Base-by-base conservation (phyloP, 2,888 invertebrate genomes). In the Lasioglossum oenotherae region DNA sequence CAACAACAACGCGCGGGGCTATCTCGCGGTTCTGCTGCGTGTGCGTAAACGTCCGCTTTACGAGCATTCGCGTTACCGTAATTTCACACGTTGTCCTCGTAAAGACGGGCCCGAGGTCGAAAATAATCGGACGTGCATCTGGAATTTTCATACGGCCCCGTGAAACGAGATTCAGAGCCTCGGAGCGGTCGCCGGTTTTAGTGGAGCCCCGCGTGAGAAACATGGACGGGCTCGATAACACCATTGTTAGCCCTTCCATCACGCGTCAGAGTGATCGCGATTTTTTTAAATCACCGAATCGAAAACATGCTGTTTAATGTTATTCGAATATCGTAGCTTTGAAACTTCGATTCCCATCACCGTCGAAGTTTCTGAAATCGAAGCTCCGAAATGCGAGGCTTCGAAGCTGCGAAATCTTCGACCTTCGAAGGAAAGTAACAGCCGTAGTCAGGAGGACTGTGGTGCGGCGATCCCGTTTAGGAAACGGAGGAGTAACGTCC, bases 11-110 rank as follows among this genome's bases (percentile, higher is more conserved):
- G 81, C 86, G 73, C 78, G 86, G 87, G 82, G 85, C 90, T 84
- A 82, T 90, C 85, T 82, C 77, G 79, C 81, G 67, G 74, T 72
- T 73, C 78, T 81, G 72, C 80, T 75, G 83, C 87, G 81, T 76
- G 71, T 81, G 81, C 81, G 88, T 85, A 87, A 88, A 88, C 81
- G 71, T 74, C 73, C 38, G 57, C 67, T 89, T 89, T 90, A 90
- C 90, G 89, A 85, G 81, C 81, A 73, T 67, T 79, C 81, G 46
- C 80, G 81, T 83, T 84, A 82, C 80, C 81, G 83, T 86, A 88
- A 90, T 90, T 87, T 69, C 77, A 87, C 80, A 49, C 85, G 88
- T 78, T 74, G 78, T 67, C 60, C 60, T 73, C 82, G 85, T 81
- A 87, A 87, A 83, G 80, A 71, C 76, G 31, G 67, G 64, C 38